Evolutionary conservation across 2,113 vertebrate species (phyloP).

Genomic region (Apteryx mantelli): DNA sequence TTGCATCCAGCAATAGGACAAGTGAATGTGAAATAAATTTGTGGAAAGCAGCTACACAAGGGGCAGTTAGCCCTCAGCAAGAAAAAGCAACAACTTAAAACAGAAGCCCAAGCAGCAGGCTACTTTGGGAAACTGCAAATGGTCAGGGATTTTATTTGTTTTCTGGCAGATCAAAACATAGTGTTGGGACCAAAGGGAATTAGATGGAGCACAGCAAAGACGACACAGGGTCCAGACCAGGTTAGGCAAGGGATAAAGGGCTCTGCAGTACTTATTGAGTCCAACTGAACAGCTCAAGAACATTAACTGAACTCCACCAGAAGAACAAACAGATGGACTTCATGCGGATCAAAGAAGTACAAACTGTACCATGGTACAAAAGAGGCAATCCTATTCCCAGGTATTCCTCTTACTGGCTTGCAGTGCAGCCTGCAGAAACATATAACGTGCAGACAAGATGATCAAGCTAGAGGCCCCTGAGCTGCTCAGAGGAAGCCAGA

Average conservation of each 20-base stretch:
- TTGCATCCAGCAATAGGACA: neutral
- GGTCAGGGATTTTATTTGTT: neutral
- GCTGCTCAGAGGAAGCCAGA: neutral
- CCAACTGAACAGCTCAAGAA: neutral
- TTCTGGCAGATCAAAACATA: neutral
- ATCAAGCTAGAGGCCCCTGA: neutral
- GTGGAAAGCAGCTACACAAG: neutral
- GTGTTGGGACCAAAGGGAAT: neutral
- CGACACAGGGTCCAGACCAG: neutral
- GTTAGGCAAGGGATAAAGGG: neutral
- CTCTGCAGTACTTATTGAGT: neutral
- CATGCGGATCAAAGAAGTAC: neutral
- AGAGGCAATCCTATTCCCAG: neutral
- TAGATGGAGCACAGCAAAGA: neutral
- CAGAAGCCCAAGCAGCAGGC: neutral
- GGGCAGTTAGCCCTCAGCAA: neutral
- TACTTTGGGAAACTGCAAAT: neutral
- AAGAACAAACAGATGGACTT: neutral
- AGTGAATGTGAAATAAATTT: neutral
- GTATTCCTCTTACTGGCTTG: neutral
- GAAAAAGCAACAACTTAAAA: neutral
- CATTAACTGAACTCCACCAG: neutral
- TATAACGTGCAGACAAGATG: neutral
- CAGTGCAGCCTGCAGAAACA: neutral
- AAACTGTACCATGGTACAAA: neutral